Evolutionary conservation across 2,113 vertebrate species (phyloP).

Genomic region (Melanerpes formicivorus): DNA sequence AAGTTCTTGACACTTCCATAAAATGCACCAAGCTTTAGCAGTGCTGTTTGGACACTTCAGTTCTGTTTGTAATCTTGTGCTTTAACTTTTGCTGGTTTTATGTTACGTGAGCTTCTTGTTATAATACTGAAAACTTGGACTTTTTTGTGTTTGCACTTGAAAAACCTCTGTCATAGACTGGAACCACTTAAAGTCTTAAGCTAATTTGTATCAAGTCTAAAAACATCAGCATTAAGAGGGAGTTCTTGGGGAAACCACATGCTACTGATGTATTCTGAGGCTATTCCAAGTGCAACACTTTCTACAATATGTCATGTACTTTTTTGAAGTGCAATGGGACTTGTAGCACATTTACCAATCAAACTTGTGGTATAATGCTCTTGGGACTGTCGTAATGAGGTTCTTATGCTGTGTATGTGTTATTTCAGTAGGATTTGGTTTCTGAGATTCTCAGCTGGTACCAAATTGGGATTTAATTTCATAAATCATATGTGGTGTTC

Average conservation of each 20-base stretch:
- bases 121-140: neutral
- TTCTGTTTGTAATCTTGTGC: neutral
- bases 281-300: neutral
- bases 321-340: neutral
- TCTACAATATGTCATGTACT: neutral
- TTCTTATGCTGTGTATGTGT: neutral
- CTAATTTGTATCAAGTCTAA: neutral
- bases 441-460: neutral
- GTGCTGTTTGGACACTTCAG: neutral
- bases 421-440: neutral
- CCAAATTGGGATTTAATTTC: neutral
- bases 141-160: neutral
- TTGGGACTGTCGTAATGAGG: neutral
- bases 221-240: neutral
- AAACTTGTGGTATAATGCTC: neutral
- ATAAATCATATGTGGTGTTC: neutral
- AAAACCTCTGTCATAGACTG: neutral
- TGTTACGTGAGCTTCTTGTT: neutral
- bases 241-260: fast-evolving
- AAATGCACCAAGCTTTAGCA: fast-evolving
- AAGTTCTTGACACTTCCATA: neutral
- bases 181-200: neutral
- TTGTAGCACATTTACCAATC: neutral
- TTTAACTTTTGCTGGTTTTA: neutral
- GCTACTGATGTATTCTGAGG: neutral